These are phyloP conservation scores for Silurus lanzhouensis DNA, from an alignment of 2,797 vertebrate species.

Conservation along the genomic window DNA sequence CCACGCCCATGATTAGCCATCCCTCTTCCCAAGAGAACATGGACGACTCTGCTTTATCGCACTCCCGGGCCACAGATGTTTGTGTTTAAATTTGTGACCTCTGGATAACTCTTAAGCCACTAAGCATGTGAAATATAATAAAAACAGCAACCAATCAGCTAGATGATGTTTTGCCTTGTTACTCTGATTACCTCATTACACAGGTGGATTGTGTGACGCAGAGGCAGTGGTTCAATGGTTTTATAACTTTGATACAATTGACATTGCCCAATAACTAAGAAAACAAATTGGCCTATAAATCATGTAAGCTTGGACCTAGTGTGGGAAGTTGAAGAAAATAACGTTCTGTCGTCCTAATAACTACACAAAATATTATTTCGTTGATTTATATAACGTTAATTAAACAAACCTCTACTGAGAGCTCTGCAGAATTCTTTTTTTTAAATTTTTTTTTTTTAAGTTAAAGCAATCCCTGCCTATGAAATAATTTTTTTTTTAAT, in stretches of 20 bases:
- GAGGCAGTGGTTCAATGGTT: not conserved
- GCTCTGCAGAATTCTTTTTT: not conserved
- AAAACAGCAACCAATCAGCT: no score
- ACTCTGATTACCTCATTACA: no score
- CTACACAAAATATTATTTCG: not conserved
- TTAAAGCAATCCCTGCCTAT: not conserved
- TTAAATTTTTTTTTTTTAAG: not conserved
- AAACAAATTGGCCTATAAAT: not conserved
- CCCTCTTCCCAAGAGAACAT: not conserved
- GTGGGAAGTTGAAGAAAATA: not conserved
- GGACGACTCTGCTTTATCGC: not conserved
- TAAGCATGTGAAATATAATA: no score
- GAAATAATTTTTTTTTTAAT: not conserved
- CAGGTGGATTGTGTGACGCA: not conserved
- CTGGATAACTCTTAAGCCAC: not conserved
- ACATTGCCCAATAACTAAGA: not conserved
- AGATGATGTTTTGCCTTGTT: no score
- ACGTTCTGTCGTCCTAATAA: not conserved
- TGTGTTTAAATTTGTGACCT: not conserved
- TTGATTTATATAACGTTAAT: not conserved
- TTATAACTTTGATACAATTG: not conserved
- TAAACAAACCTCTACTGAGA: not conserved
- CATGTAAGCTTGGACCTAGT: not conserved
- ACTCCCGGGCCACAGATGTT: not conserved
- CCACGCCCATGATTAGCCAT: no score